Percentiles rank a stretch among this genome's conserved stretches.
Evolutionary conservation across 2,113 vertebrate genomes (phyloP).

Genomic region (Pogona vitticeps): DNA sequence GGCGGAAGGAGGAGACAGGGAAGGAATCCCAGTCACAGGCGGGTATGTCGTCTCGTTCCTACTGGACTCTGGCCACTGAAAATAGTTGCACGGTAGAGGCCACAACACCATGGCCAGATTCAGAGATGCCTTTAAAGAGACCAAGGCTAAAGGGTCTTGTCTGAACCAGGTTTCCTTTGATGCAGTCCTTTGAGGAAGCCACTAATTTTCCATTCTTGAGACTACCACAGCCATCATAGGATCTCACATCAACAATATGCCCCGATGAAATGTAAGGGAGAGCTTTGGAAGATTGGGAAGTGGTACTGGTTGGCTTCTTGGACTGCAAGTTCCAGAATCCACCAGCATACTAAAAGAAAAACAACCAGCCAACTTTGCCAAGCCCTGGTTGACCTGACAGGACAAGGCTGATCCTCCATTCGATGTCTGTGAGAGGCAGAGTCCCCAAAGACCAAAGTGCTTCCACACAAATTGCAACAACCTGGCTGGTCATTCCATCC

Average conservation of each 20-base stretch:
- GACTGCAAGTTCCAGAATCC: neutral
- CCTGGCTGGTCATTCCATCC: neutral
- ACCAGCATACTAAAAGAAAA: no score
- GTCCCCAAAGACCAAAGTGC: no score
- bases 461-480: constrained; percentile 9
- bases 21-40: neutral
- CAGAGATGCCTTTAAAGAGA: neutral
- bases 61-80: constrained; percentile 7
- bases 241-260: no score
- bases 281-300: neutral
- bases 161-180: neutral
- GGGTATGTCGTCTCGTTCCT: neutral
- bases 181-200: no score
- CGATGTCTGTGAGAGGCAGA: no score
- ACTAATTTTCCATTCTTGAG: neutral
- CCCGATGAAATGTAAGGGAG: neutral
- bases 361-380: no score
- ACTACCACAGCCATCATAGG: no score
- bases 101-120: neutral
- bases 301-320: neutral
- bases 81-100: constrained; percentile 21
- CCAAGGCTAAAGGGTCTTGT: neutral
- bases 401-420: no score
- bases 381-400: no score
- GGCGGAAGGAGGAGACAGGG: neutral